Percentiles rank a stretch among this genome's conserved stretches.
Evolutionary conservation across 1,140 invertebrate genomes (phyloP).

Genomic region (Calephelis virginiensis): DNA sequence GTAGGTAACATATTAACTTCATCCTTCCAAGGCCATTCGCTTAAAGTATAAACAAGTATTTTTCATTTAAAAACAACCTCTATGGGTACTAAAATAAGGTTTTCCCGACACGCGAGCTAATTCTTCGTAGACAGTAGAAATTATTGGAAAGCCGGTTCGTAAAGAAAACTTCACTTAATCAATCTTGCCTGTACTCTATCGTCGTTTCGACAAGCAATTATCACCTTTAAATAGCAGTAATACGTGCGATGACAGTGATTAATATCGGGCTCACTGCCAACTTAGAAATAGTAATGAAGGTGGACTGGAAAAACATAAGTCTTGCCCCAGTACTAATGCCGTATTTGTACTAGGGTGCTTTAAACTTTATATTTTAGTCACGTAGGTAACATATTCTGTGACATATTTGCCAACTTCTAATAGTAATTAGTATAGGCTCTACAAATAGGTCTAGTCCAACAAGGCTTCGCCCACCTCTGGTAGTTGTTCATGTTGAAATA

Average conservation of each 20-base stretch:
- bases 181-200: slow-evolving; percentile 39
- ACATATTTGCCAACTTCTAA: too few relatives aligned
- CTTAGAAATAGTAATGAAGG: slow-evolving; percentile 7
- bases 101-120: slow-evolving; percentile 21
- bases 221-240: slow-evolving; percentile 35
- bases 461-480: too few relatives aligned
- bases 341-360: neutral
- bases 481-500: too few relatives aligned
- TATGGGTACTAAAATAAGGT: slow-evolving; percentile 25
- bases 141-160: slow-evolving; percentile 55
- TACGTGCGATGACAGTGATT: slow-evolving; percentile 37
- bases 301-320: neutral
- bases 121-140: slow-evolving; percentile 36
- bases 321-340: neutral
- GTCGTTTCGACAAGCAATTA: slow-evolving; percentile 37
- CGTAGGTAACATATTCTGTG: too few relatives aligned
- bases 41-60: slow-evolving; percentile 19
- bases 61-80: slow-evolving; percentile 27
- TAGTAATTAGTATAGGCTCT: too few relatives aligned
- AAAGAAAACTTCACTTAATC: slow-evolving; percentile 54
- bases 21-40: slow-evolving; percentile 40
- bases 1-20: neutral
- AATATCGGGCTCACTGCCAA: slow-evolving; percentile 4
- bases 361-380: too few relatives aligned
- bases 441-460: too few relatives aligned